A percentile compares a stretch with the other conserved stretches of the same genome.
Conservation (phyloP, 2,797 vertebrate species). For the Thripadectes ignobilis region DNA sequence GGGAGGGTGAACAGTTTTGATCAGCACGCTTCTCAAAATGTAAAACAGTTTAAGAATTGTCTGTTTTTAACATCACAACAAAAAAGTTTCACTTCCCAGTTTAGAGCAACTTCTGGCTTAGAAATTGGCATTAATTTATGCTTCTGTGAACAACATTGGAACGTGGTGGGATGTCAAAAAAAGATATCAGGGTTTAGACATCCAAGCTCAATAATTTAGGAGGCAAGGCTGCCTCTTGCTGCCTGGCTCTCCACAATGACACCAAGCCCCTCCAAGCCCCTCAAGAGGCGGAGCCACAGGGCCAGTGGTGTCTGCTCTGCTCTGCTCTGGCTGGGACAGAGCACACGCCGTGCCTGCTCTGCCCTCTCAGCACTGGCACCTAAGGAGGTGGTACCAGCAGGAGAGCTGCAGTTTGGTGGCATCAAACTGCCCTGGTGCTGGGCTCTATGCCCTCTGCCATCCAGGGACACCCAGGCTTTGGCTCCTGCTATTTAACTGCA, state of each 20-base stretch:
- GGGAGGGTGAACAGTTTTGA: constrained; percentile 53
- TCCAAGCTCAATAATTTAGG: background rate
- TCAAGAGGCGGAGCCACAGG: background rate
- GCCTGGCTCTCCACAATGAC: background rate
- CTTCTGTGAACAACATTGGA: constrained; percentile 8
- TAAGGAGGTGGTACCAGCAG: background rate
- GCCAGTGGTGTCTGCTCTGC: background rate
- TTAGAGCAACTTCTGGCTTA: constrained; percentile 52
- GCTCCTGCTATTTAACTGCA: background rate
- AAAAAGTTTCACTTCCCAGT: constrained; percentile 51
- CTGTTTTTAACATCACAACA: constrained; percentile 60
- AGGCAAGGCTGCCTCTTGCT: background rate
- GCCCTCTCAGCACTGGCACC: background rate
- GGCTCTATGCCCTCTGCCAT: background rate
- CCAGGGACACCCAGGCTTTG: background rate
- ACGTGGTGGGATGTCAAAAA: constrained; percentile 31
- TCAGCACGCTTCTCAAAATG: constrained; percentile 35
- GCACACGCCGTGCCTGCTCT: no score
- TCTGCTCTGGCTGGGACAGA: background rate
- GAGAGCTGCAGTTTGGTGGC: constrained; percentile 11
- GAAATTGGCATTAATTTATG: constrained; percentile 49
- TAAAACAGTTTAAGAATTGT: constrained; percentile 42
- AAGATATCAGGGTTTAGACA: constrained; percentile 46
- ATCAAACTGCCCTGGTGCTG: background rate
- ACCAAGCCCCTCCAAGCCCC: background rate